A percentile compares a stretch with the other conserved stretches of the same genome.
phyloP scores from a whole-genome alignment of 2,888 invertebrate species.

The Lasioglossum villosulum region DNA sequence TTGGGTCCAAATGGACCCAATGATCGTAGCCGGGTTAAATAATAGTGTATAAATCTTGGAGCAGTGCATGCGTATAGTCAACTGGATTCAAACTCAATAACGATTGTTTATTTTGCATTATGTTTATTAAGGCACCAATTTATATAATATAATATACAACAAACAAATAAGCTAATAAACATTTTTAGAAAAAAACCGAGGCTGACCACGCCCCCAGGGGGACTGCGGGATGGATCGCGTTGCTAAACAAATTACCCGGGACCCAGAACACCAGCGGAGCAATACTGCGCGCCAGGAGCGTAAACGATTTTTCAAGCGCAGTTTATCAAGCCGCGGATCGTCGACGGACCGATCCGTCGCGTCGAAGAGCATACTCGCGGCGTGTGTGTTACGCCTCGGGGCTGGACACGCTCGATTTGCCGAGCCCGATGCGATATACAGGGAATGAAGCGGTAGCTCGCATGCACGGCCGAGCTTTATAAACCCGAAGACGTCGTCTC shows the following conservation, averaged over 20 bases:
- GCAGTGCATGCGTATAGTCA: too few species aligned
- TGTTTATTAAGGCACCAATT: too few species aligned
- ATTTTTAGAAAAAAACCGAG: too few species aligned
- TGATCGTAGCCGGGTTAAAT: too few species aligned
- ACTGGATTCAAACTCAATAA: too few species aligned
- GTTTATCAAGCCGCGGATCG: slow-evolving; percentile 34
- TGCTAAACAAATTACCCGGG: not conserved
- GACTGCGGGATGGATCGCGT: not conserved
- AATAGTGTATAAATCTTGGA: too few species aligned
- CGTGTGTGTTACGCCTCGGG: slow-evolving; percentile 27
- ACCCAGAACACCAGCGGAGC: not conserved
- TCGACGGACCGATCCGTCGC: slow-evolving; percentile 47
- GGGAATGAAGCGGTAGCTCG: slow-evolving; percentile 41
- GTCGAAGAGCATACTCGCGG: not conserved
- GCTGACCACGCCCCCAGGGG: too few species aligned
- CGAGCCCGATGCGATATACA: slow-evolving; percentile 26
- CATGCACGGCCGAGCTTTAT: slow-evolving; percentile 54
- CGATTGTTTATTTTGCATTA: too few species aligned
- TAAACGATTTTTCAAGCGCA: slow-evolving; percentile 29
- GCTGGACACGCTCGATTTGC: slow-evolving; percentile 66
- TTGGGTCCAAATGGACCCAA: too few species aligned
- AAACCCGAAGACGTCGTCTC: slow-evolving; percentile 68
- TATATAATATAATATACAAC: too few species aligned
- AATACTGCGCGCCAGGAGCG: slow-evolving; percentile 5
- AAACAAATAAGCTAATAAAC: too few species aligned